Base-by-base conservation (phyloP, 2,888 invertebrate genomes). In the Mamestra brassicae region DNA sequence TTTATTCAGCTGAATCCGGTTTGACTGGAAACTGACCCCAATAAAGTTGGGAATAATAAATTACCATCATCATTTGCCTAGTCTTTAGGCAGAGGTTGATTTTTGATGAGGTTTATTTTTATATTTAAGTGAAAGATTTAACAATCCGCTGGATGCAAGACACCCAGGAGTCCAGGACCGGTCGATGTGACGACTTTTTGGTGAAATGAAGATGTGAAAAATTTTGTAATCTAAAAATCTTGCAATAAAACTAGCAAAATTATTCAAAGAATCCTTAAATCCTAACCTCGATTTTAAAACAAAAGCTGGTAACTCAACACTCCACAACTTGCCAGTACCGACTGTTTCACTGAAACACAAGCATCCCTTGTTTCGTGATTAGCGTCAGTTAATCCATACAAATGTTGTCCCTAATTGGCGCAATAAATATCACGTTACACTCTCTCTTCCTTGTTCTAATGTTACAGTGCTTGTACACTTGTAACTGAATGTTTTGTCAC, bases 391-490 rank as follows among this genome's bases (percentile, higher is more conserved):
- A 86, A 88, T 87, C 86, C 87, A 81, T 87, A 88, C 89, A 88
- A 91, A 89, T 87, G 87, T 82, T 85, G 87, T 85, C 89, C 88
- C 86, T 89, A 91, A 89, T 90, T 89, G 89, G 85, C 88, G 84
- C 80, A 89, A 89, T 87, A 88, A 90, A 89, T 92, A 91, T 92
- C 90, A 78, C 34, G 87, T 92, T 91, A 89, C 91, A 84, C 85
- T 89, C 85, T 90, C 90, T 83, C 90, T 92, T 92, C 92, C 91
- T 91, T 78, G 85, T 91, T 90, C 88, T 80, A 84, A 71, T 80
- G 69, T 76, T 78, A 78, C 76, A 57, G 62, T 26, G 62, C 71
- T 68, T 73, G 80, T 76, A 58, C 58, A 79, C 71, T 75, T 75
- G 71, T 73, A 45, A 47, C 66, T 63, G 10, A 10, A 58, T 64